Evolutionary conservation across 2,888 invertebrate species (phyloP).

Genomic region (Nephrotoma appendiculata): DNA sequence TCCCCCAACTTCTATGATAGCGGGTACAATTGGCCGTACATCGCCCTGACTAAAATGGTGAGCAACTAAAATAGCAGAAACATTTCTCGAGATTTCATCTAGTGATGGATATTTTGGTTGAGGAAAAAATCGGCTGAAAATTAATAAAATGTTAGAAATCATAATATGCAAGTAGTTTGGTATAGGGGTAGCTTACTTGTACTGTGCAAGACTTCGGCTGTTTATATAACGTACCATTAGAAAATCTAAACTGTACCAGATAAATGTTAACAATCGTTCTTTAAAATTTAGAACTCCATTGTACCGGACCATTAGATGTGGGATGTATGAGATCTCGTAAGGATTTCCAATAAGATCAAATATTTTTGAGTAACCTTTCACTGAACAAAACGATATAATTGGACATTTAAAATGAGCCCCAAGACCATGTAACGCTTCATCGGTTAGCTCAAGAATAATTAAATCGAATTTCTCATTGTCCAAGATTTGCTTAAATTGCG

Average conservation of each 20-base stretch:
- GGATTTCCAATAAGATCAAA: neutral
- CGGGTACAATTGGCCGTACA: neutral
- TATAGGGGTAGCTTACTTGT: neutral
- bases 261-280: neutral
- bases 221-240: neutral
- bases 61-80: neutral
- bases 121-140: constrained; percentile 18
- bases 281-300: neutral
- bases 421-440: constrained; percentile 25
- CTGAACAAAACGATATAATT: neutral
- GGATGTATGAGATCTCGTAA: neutral
- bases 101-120: constrained; percentile 4
- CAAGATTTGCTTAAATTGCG: constrained; percentile 16
- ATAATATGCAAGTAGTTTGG: neutral
- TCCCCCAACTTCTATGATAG: neutral
- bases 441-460: constrained; percentile 23
- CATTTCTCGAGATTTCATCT: neutral
- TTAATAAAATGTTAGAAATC: neutral
- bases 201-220: neutral
- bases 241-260: neutral
- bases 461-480: constrained; percentile 20
- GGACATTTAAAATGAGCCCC: constrained; percentile 26
- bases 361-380: neutral
- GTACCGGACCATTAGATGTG: neutral
- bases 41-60: neutral